Evolutionary conservation across 2,797 vertebrate species (phyloP), one percentile per base, ranked within the genome.

Genomic region (Neoniphon sammara): DNA sequence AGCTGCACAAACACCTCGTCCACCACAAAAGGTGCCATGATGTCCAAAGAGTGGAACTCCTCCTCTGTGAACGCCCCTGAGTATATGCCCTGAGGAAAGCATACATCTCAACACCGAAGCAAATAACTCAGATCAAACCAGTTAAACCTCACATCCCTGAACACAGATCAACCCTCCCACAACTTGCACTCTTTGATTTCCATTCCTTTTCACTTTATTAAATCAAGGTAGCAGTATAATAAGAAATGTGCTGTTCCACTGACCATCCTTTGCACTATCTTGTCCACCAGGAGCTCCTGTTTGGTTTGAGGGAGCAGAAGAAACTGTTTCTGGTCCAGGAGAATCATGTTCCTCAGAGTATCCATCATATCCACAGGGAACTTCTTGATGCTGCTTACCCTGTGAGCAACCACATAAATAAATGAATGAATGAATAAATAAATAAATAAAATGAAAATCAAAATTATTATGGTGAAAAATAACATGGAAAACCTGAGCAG

Each of bases 211-310:
- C 55, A 27, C 5, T 21, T 47, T 27, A 56, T 17, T 6, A 42
- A 66, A 57, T 42, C 39, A 39, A n/a, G 1, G 1, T 7, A n/a
- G 58, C 12, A 7, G 0, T 34, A 18, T 18, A 11, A 12, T 5
- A 50, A 30, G 34, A 50, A 39, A 10, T 17, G 2, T 11, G 44
- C 4, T 0, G 8, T 46, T 65, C 11, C 12, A 83, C 93, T 88
- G 52, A 95, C 95, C 93, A 94, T 72, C 64, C 79, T 91, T 84
- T 94, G 92, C n/a, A 80, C 78, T 7, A 95, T 89, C 88, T 92
- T 94, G 85, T 95, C 91, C 79, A 95, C 93, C 78, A 95, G 78
- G n/a, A 94, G 85, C 18, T 77, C 69, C 84, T 94, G 93, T 73
- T 94, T 94, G 18, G 66, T 87, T 75, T 78, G 86, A 0, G 93